A percentile compares a stretch with the other conserved stretches of the same genome.
Conservation (phyloP, 2,888 invertebrate genomes). For the Cenopis cana region DNA sequence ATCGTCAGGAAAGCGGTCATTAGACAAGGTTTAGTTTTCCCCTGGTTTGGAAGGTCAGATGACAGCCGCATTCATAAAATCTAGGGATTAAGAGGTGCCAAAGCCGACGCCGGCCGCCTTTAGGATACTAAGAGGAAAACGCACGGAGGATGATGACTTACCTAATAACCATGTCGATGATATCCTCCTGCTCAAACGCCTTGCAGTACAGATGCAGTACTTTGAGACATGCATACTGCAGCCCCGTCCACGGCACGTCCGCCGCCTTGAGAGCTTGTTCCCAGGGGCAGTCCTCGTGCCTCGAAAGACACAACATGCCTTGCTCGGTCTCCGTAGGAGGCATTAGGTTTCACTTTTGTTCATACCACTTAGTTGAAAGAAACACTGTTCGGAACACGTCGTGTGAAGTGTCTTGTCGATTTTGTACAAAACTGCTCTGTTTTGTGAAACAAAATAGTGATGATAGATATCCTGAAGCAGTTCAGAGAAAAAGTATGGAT, state of each 20-base stretch:
- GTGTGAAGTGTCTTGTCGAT: background rate
- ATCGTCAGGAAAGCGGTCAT: too few relatives aligned
- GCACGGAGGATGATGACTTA: constrained; percentile 66
- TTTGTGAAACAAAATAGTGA: background rate
- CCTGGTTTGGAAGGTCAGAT: too few relatives aligned
- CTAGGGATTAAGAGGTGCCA: too few relatives aligned
- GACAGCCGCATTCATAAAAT: too few relatives aligned
- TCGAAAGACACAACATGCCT: constrained; percentile 87
- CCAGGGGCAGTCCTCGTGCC: constrained; percentile 87
- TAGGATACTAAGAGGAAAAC: too few relatives aligned
- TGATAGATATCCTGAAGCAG: background rate
- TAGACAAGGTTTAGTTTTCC: too few relatives aligned
- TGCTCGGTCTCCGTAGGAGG: constrained; percentile 77
- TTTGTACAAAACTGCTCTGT: background rate
- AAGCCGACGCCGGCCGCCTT: too few relatives aligned
- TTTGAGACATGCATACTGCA: constrained; percentile 92
- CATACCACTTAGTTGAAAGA: constrained; percentile 13
- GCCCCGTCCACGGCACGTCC: constrained; percentile 91
- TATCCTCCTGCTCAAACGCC: constrained; percentile 92
- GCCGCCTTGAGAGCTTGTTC: constrained; percentile 83
- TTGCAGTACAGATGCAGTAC: constrained; percentile 94
- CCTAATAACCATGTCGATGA: constrained; percentile 92
- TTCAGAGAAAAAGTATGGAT: background rate
- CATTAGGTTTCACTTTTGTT: constrained; percentile 64
- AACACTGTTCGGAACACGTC: background rate